These are phyloP conservation scores for Okapia johnstoni DNA, from an alignment of 2,113 vertebrate species.

Conservation along the genomic window DNA sequence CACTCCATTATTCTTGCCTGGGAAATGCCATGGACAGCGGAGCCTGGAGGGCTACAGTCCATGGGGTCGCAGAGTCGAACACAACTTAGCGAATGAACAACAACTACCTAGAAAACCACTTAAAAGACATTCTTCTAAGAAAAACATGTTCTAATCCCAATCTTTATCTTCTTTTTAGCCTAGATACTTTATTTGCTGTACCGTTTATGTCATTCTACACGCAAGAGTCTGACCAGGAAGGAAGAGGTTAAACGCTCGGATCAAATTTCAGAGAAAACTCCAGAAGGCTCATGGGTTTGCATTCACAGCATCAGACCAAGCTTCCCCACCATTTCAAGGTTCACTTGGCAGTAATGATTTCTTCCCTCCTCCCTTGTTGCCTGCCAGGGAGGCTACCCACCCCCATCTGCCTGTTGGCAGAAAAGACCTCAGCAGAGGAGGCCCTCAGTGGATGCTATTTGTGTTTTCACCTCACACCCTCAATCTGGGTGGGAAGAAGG, in stretches of 20 bases:
- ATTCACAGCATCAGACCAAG: neutral
- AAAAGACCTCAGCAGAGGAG: neutral
- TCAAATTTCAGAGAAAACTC: neutral
- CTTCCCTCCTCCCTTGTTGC: neutral
- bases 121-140: neutral
- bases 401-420: neutral
- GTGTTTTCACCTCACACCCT: neutral
- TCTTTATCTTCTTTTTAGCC: neutral
- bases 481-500: neutral
- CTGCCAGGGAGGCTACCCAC: neutral
- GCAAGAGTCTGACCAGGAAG: neutral
- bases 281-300: neutral
- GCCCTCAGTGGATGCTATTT: rapidly evolving
- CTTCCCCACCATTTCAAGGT: neutral
- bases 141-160: neutral
- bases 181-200: neutral
- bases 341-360: neutral
- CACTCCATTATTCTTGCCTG: neutral
- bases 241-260: neutral
- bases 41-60: neutral
- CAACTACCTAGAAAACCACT: neutral
- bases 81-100: neutral
- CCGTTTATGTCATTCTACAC: neutral
- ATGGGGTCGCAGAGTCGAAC: neutral
- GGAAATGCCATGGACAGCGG: neutral